phyloP scores from a whole-genome alignment of 2,113 vertebrate species.

The Chaetorhynchus papuensis region DNA sequence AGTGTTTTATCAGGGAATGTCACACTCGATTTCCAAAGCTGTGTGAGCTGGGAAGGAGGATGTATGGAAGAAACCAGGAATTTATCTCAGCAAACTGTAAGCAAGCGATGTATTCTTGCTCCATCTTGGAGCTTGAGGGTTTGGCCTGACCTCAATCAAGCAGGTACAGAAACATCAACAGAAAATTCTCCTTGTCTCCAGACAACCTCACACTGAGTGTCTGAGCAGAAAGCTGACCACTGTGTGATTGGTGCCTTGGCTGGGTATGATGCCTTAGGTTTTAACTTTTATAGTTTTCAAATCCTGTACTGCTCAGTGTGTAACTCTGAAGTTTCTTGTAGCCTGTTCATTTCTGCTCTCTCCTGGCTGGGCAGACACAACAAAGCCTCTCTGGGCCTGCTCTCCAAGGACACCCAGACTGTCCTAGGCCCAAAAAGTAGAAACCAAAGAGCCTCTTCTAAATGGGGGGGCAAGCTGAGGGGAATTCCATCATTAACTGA shows the following conservation, averaged over 20 bases:
- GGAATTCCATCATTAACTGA: too few relatives aligned
- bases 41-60: neutral
- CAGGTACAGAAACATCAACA: neutral
- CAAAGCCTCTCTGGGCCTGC: too few relatives aligned
- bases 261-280: too few relatives aligned
- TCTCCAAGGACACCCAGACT: too few relatives aligned
- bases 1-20: neutral
- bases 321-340: too few relatives aligned
- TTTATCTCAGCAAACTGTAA: neutral
- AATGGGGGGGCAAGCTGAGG: too few relatives aligned
- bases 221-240: neutral
- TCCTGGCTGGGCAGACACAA: too few relatives aligned
- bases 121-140: neutral
- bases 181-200: neutral
- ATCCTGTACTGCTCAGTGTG: too few relatives aligned
- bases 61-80: neutral
- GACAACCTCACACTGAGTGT: neutral
- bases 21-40: neutral
- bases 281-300: too few relatives aligned
- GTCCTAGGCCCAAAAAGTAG: too few relatives aligned
- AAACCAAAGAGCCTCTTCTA: too few relatives aligned
- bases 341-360: too few relatives aligned
- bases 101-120: neutral
- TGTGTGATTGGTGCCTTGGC: neutral
- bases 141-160: neutral